Evolutionary conservation across 2,888 invertebrate species (phyloP).

Genomic region (Peribatodes rhomboidaria): DNA sequence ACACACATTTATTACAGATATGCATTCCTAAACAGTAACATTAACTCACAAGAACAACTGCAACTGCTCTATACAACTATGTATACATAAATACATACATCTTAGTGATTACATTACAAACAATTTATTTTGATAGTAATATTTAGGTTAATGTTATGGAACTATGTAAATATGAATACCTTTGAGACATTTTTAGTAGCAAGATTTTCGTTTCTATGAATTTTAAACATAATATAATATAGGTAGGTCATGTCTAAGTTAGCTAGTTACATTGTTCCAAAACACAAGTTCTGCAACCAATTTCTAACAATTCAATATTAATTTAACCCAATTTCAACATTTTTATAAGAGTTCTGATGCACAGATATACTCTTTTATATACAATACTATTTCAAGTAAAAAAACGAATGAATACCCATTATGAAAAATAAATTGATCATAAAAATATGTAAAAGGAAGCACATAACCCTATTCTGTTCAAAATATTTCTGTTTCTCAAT

Average conservation of each 20-base stretch:
- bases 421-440: constrained; percentile 18
- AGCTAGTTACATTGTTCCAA: constrained; percentile 13
- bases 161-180: constrained; percentile 27
- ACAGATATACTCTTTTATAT: constrained; percentile 17
- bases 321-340: constrained; percentile 6
- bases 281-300: constrained; percentile 8
- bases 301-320: constrained; percentile 11
- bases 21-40: constrained; percentile 82
- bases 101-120: constrained; percentile 49
- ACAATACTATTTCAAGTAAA: constrained; percentile 10
- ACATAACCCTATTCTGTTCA: constrained; percentile 28
- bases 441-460: constrained; percentile 43
- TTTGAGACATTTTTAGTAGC: neutral
- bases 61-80: constrained; percentile 73
- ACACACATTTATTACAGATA: constrained; percentile 86
- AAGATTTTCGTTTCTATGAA: neutral
- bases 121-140: constrained; percentile 8
- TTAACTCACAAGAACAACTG: constrained; percentile 78
- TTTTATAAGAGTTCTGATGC: constrained; percentile 3
- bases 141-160: constrained; percentile 29
- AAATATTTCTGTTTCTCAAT: constrained; percentile 32
- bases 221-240: constrained; percentile 1
- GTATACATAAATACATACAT: constrained; percentile 55
- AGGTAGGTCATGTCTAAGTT: neutral
- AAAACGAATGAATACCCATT: constrained; percentile 1